Base-by-base conservation (phyloP, 2,888 invertebrate genomes). In the Atrina japonica region DNA sequence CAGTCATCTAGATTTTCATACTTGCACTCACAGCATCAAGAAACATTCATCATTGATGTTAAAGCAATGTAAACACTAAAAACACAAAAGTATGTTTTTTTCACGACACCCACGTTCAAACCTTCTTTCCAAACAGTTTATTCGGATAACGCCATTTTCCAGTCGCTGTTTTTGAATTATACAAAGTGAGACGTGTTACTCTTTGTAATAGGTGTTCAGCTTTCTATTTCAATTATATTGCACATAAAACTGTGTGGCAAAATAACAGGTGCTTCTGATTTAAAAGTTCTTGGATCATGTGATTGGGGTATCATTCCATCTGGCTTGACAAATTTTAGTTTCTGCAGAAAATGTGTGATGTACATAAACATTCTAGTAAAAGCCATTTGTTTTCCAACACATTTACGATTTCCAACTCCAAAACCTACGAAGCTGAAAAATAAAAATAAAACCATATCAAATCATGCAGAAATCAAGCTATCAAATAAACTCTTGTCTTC, bases 361-460 rank as follows among this genome's bases (percentile, higher is more conserved):
- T 73, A 80, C n/a, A 77, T 50, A 49, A 80, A 82, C 80, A 80
- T 78, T 58, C 82, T 64, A 52, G 71, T 58, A 43, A 73, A 74
- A 0, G 80, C 76, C 69, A 77, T 75, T 2, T 72, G 56, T 11
- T 76, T 61, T 2, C 82, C 82, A 65, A 82, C 80, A 56, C 82
- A 82, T 3, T 64, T 52, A 14, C 82, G 61, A 7, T 60, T 66
- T 9, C 82, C 82, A 3, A 78, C 73, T 23, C 82, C 82, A 56
- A 82, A 82, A 16, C 78, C 76, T 45, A 82, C 77, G 16, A 75
- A 75, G 61, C 82, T 82, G 47, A 76, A 80, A 55, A 41, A 69
- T 43, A 30, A 65, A 35, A 50, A 25, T 52, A 47, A 49, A 23
- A 16, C 9, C 2, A 29, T 27, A 30, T 23, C 7, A 23, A 9